Conservation (phyloP, 2,113 vertebrate genomes). For the Pluvialis apricaria region DNA sequence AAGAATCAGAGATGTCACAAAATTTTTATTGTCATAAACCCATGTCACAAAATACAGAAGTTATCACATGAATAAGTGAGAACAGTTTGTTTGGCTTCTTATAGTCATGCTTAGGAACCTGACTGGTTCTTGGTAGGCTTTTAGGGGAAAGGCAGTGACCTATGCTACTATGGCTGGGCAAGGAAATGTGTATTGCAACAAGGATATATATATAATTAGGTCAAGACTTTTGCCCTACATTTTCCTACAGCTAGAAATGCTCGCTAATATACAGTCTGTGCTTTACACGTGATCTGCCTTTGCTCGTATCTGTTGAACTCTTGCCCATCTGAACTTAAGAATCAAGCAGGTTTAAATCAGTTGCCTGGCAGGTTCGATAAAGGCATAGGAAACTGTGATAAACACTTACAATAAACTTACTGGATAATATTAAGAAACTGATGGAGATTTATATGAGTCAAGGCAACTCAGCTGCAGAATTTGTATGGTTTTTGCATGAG, state of each 20-base stretch:
- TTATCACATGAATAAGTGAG: background rate
- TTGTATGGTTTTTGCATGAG: background rate
- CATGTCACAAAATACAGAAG: background rate
- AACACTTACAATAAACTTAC: background rate
- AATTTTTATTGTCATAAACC: background rate
- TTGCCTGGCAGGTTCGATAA: background rate
- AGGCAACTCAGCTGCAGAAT: background rate
- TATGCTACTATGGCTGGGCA: background rate
- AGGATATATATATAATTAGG: background rate
- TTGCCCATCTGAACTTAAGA: background rate
- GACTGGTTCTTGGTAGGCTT: background rate
- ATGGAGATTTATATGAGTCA: background rate
- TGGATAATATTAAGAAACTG: background rate
- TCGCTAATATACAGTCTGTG: background rate
- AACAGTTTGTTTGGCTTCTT: background rate
- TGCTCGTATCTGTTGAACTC: background rate
- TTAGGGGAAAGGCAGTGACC: background rate
- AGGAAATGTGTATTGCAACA: background rate
- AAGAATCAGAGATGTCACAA: background rate
- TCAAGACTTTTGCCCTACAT: background rate
- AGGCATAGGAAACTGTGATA: background rate
- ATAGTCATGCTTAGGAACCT: background rate
- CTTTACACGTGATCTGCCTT: background rate
- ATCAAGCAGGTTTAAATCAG: background rate
- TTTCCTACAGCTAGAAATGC: background rate